These are phyloP conservation scores for Xyliphius kryptos DNA, from an alignment of 2,113 vertebrate species.

Conservation along the genomic window DNA sequence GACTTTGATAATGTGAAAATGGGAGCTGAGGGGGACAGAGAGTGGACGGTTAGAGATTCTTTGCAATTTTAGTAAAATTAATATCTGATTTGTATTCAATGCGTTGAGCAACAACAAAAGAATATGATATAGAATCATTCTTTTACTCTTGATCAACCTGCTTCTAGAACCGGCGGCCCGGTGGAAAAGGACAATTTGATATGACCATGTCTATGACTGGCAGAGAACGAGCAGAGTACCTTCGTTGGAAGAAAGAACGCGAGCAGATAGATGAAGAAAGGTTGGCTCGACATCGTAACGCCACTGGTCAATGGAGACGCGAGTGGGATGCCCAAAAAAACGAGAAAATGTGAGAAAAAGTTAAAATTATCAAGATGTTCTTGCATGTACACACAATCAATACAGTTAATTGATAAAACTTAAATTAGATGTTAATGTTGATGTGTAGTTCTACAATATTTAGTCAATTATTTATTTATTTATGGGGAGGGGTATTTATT, in stretches of 20 bases:
- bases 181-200: slow-evolving; percentile 64
- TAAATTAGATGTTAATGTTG: no score
- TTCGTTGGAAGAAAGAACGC: slow-evolving; percentile 89
- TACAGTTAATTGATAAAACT: no score
- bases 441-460: no score
- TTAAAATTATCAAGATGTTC: not conserved
- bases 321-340: slow-evolving; percentile 92
- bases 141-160: not conserved
- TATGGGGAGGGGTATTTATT: no score
- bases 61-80: no score
- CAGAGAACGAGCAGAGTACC: slow-evolving; percentile 81
- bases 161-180: slow-evolving; percentile 60
- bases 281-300: slow-evolving; percentile 80
- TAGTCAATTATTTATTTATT: no score
- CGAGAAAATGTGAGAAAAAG: slow-evolving; percentile 66
- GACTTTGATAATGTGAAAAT: slow-evolving; percentile 87
- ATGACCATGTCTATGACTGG: slow-evolving; percentile 94
- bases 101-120: no score
- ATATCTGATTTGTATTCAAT: no score
- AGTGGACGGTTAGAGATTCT: slow-evolving; percentile 64
- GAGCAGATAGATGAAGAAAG: slow-evolving; percentile 86
- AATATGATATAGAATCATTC: no score
- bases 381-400: not conserved
- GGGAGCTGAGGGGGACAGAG: slow-evolving; percentile 67
- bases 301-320: slow-evolving; percentile 82